A percentile compares a stretch with the other conserved stretches of the same genome.
phyloP scores from a whole-genome alignment of 2,797 vertebrate species.

The Streptopelia turtur region DNA sequence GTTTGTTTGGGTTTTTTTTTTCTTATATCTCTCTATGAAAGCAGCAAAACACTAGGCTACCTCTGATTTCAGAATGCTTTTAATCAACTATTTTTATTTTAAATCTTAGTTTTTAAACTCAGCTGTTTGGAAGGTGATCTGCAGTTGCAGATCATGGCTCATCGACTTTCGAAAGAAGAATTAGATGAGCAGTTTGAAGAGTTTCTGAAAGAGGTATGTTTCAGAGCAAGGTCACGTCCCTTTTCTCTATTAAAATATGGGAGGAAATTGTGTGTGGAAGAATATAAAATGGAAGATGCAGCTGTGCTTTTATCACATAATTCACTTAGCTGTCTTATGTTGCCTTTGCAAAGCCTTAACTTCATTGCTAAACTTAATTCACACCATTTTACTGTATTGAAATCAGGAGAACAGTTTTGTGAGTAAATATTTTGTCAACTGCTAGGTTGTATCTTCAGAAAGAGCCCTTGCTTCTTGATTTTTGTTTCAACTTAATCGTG shows the following conservation, averaged over 20 bases:
- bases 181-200: constrained; percentile 93
- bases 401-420: neutral
- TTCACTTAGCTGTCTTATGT: neutral
- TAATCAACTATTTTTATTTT: constrained; percentile 38
- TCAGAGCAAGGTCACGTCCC: neutral
- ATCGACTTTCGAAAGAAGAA: constrained; percentile 83
- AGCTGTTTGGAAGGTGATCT: constrained; percentile 8
- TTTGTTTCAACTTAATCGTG: neutral
- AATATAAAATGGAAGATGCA: neutral
- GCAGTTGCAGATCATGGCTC: constrained; percentile 79
- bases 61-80: neutral
- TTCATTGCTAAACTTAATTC: neutral
- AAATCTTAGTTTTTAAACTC: constrained; percentile 2
- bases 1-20: neutral
- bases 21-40: neutral
- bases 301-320: neutral
- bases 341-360: neutral
- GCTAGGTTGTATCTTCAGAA: neutral
- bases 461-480: neutral
- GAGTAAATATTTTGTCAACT: neutral
- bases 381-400: neutral
- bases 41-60: neutral
- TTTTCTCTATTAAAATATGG: neutral
- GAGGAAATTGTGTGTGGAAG: neutral
- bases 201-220: constrained; percentile 92